A percentile compares a stretch with the other conserved stretches of the same genome.
Evolutionary conservation across 2,113 vertebrate genomes (phyloP).

Genomic region (Centropristis striata): DNA sequence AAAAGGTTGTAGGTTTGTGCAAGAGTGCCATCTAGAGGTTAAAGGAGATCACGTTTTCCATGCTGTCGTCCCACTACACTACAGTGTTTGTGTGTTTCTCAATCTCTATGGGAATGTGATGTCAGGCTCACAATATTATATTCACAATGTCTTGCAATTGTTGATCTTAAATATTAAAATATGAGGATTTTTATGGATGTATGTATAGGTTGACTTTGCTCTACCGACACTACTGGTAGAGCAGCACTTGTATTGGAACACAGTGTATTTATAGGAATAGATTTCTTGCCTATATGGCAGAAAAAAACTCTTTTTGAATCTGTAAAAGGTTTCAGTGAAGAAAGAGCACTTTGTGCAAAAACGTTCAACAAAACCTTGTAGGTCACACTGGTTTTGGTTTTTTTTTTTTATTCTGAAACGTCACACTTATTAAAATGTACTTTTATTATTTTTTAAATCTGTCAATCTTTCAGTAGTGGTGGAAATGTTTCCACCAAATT

Average conservation of each 20-base stretch:
- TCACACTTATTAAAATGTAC: conserved; percentile 2
- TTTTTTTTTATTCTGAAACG: neutral
- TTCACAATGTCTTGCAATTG: conserved; percentile 30
- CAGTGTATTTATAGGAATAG: conserved; percentile 60
- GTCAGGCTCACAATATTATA: conserved; percentile 18
- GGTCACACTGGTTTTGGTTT: conserved; percentile 40
- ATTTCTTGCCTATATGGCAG: conserved; percentile 66
- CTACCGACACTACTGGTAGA: conserved; percentile 48
- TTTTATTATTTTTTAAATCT: neutral
- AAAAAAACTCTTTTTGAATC: conserved; percentile 61
- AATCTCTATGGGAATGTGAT: conserved; percentile 1
- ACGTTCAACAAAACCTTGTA: conserved; percentile 21
- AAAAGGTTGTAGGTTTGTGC: conserved; percentile 41
- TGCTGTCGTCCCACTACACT: conserved; percentile 14
- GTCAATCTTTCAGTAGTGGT: neutral
- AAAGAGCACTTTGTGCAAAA: conserved; percentile 26
- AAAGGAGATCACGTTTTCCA: neutral
- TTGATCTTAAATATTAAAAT: conserved; percentile 51
- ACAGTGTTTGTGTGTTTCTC: conserved; percentile 20
- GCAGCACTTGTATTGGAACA: conserved; percentile 55
- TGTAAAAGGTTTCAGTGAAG: conserved; percentile 54
- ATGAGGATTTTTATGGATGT: conserved; percentile 51
- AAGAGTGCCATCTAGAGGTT: conserved; percentile 71
- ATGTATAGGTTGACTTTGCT: conserved; percentile 43
- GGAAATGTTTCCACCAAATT: neutral